Evolutionary conservation across 1,140 invertebrate genomes (phyloP).

Genomic region (Tyrophagus putrescentiae): DNA sequence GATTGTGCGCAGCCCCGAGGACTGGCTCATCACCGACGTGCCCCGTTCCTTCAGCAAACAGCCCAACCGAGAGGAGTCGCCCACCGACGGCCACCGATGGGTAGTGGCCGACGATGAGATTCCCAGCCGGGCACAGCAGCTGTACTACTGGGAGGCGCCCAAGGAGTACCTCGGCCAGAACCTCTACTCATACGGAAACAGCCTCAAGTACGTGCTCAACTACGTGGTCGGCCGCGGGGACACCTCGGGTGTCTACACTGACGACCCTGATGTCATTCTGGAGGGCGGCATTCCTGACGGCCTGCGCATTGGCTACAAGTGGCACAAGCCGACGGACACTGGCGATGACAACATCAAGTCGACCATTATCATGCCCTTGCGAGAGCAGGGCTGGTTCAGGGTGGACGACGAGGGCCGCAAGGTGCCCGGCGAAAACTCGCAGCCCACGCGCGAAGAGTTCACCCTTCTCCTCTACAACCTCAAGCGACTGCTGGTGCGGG

Average conservation of each 20-base stretch:
- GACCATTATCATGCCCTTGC: conserved; percentile 45
- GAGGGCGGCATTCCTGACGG: conserved; percentile 43
- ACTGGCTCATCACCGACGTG: conserved; percentile 36
- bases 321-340: conserved; percentile 40
- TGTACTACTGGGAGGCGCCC: conserved; percentile 79
- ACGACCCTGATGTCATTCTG: conserved; percentile 67
- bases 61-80: conserved; percentile 29
- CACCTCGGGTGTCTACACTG: conserved; percentile 65
- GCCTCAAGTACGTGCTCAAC: conserved; percentile 51
- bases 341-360: conserved; percentile 39
- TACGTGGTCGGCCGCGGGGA: conserved; percentile 77
- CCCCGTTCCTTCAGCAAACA: conserved; percentile 26
- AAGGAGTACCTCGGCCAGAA: conserved; percentile 41
- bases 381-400: conserved; percentile 58
- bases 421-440: conserved; percentile 32
- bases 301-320: conserved; percentile 48
- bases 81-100: conserved; percentile 30
- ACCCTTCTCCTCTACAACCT: conserved; percentile 66
- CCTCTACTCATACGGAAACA: conserved; percentile 63
- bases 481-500: conserved; percentile 62
- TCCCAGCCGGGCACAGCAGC: conserved; percentile 42
- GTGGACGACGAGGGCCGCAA: conserved; percentile 40
- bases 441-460: conserved; percentile 57
- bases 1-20: conserved; percentile 26
- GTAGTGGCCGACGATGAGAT: conserved; percentile 44